Evolutionary conservation across 2,113 vertebrate genomes (phyloP), one percentile per base, ranked within the genome.

Genomic region (Halichoerus grypus): DNA sequence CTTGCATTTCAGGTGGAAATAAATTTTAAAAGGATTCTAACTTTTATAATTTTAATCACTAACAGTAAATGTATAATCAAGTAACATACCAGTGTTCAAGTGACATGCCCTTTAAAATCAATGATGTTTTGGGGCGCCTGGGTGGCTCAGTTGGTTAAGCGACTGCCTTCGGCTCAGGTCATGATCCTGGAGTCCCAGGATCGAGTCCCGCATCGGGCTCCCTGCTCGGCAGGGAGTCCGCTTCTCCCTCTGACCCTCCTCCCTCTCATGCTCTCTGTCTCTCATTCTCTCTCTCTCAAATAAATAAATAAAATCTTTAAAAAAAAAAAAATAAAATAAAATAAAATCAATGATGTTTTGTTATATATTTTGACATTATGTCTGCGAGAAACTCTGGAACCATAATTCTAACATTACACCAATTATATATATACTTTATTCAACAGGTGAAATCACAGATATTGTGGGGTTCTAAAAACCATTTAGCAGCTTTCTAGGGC

Each of bases 21-120:
- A 10, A 28, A 46, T 46, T 76, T 76, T 76, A 76, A 46, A 76
- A 63, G 36, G 4, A 7, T 63, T 87, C 15, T 55, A 72, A 39
- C 24, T 46, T 57, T 94, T 93, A 69, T 77, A n/a, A 63, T 93
- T 95, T 93, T 16, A 93, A 24, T 79, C 31, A 31, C 72, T 76
- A 76, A 46, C 28, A 49, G 24, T 83, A 88, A 36, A 71, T 51
- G 5, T 61, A 63, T 61, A 69, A 94, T 36, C 42, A 81, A 81
- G 26, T 85, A 63, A 69, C 1, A 88, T 65, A 86, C 8, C 31
- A 53, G 51, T 42, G 51, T 76, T 46, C 42, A 46, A 46, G 14
- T 46, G 72, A 46, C 13, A 85, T 69, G 8, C 1, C 42, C 80
- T 89, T 81, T 22, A 55, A 77, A 86, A 83, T 9, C 16, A 36